Conservation (phyloP, 2,113 vertebrate species). For the Bettongia penicillata region DNA sequence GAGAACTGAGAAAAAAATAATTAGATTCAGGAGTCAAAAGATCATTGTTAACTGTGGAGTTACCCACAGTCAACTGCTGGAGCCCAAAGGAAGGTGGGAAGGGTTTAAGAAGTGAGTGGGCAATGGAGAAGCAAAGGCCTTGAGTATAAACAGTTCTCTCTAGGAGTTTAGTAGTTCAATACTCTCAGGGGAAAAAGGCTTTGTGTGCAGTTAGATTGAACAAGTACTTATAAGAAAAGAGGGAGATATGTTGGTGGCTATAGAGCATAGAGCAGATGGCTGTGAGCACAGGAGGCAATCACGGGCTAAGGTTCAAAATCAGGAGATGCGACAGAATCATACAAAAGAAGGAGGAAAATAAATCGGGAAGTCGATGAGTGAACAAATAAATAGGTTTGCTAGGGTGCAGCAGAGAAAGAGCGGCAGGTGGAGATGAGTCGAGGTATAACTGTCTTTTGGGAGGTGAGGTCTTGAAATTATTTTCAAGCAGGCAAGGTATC, state of each 20-base stretch:
- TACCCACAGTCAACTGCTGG: neutral
- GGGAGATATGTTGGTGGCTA: neutral
- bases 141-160: neutral
- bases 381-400: neutral
- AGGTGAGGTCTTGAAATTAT: neutral
- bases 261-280: neutral
- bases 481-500: conserved; percentile 31
- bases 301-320: neutral
- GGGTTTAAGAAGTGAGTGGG: neutral
- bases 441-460: conserved; percentile 30
- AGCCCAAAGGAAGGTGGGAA: neutral
- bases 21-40: neutral
- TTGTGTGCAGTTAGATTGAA: neutral
- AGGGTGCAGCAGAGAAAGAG: neutral
- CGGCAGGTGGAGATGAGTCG: neutral
- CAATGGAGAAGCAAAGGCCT: neutral
- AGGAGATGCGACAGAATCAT: neutral
- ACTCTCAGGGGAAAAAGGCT: neutral
- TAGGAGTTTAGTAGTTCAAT: neutral
- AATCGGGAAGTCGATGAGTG: neutral
- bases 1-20: neutral
- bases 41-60: neutral
- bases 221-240: neutral
- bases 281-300: neutral
- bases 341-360: neutral